Evolutionary conservation across 1,140 invertebrate genomes (phyloP).

Genomic region (Solen grandis): DNA sequence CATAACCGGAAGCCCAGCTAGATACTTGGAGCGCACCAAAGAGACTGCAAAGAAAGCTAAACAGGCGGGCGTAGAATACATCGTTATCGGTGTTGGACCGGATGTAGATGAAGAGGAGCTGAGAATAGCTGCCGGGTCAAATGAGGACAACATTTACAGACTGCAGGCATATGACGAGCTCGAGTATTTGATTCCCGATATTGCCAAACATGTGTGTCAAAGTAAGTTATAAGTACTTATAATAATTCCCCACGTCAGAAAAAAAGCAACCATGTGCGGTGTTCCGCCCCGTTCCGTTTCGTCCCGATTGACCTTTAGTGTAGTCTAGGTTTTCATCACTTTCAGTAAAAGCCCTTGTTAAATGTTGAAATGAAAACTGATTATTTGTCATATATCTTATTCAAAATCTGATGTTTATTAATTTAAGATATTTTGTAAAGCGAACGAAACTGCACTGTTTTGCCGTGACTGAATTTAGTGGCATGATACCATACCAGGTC

Average conservation of each 20-base stretch:
- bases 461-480: too few relatives aligned
- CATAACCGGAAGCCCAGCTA: slow-evolving; percentile 59
- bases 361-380: too few relatives aligned
- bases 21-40: slow-evolving; percentile 56
- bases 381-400: too few relatives aligned
- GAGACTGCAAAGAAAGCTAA: slow-evolving; percentile 61
- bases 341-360: too few relatives aligned
- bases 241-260: too few relatives aligned
- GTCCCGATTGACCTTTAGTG: too few relatives aligned
- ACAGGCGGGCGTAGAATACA: slow-evolving; percentile 63
- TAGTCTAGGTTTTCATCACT: slow-evolving; percentile 11
- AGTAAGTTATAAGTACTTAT: slow-evolving; percentile 15
- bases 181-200: slow-evolving; percentile 8
- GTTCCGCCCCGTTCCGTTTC: too few relatives aligned
- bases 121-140: slow-evolving; percentile 27
- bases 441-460: too few relatives aligned
- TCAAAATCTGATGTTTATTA: too few relatives aligned
- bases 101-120: slow-evolving; percentile 39
- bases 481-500: too few relatives aligned
- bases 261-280: too few relatives aligned
- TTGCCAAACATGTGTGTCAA: slow-evolving; percentile 38
- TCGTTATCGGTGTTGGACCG: slow-evolving; percentile 60
- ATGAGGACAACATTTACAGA: slow-evolving; percentile 10
- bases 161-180: slow-evolving; percentile 34
- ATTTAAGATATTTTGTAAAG: too few relatives aligned